These are phyloP conservation scores for Ceratoteleas bidentatus DNA, from an alignment of 1,140 invertebrate species.

Conservation along the genomic window DNA sequence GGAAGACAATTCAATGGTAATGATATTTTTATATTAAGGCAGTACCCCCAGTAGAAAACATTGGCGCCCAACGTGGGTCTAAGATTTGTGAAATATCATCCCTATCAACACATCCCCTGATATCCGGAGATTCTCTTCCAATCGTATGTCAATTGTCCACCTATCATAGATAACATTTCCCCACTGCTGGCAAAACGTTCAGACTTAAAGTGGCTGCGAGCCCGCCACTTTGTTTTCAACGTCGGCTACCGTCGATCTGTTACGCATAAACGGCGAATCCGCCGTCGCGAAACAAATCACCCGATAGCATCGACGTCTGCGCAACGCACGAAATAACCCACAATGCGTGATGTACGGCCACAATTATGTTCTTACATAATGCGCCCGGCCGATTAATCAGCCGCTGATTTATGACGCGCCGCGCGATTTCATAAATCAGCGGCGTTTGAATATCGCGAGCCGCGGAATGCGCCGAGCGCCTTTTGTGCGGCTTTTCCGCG, in stretches of 20 bases:
- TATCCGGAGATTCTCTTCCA: too few relatives aligned
- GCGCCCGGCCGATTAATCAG: slow-evolving; percentile 73
- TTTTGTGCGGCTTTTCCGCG: slow-evolving; percentile 35
- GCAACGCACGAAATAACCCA: slow-evolving; percentile 69
- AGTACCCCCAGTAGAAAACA: too few relatives aligned
- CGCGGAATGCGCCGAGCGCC: slow-evolving; percentile 34
- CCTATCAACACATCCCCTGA: too few relatives aligned
- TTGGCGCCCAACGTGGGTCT: too few relatives aligned
- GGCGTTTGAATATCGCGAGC: slow-evolving; percentile 39
- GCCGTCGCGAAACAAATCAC: slow-evolving; percentile 72
- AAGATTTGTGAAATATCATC: too few relatives aligned
- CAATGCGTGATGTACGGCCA: slow-evolving; percentile 70
- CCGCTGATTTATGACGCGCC: slow-evolving; percentile 69
- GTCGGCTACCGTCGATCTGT: slow-evolving; percentile 56
- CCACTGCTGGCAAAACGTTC: too few relatives aligned
- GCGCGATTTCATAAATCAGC: slow-evolving; percentile 65
- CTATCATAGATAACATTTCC: too few relatives aligned
- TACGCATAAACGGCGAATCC: slow-evolving; percentile 68
- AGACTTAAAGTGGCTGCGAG: too few relatives aligned
- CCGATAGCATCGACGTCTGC: slow-evolving; percentile 68
- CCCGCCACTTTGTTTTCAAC: not conserved
- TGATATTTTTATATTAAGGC: too few relatives aligned
- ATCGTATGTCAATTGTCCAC: too few relatives aligned
- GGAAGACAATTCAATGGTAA: too few relatives aligned
- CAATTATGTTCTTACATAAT: slow-evolving; percentile 76